Base-by-base conservation (phyloP, 2,797 vertebrate genomes). In the Coccyzus lansbergi region DNA sequence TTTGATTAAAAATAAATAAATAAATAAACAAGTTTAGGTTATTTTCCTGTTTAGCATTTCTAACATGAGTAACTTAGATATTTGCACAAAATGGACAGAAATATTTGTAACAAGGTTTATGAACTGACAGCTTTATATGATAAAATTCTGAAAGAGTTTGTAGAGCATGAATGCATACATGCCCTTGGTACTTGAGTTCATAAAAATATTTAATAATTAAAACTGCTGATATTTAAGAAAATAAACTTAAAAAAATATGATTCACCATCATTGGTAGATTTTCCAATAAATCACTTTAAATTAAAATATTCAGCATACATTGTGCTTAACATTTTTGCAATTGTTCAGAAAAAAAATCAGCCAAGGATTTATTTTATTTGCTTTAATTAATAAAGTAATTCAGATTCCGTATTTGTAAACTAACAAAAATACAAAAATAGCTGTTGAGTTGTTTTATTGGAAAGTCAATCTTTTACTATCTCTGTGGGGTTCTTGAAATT, bases 351-450 rank as follows among this genome's bases (percentile, higher is more conserved):
- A 92, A 92, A 91, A 90, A 93, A 49, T 65, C 51, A 83, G 82
- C 76, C 94, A 96, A 95, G 8, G 62, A 55, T 86, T 96, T 79
- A 78, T 86, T 77, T 97, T 95, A 93, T 96, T 97, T 95, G 31
- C 38, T 96, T 94, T 96, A 97, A 97, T 95, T 96, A 95, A 94
- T 83, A 94, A 74, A 15, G 21, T 58, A 95, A 86, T 91, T 94
- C 26, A 21, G 62, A 94, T 93, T 94, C 92, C 92, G 77, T 94
- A 80, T 96, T 96, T 95, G 29, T 33, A 86, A 90, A 92, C 83
- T 80, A 44, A 62, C 81, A 92, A 92, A 89, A 21, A 15, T 81
- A 31, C 5, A 90, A 86, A 96, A 97, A 62, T 52, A 91, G 74
- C 19, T 75, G 36, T 42, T 83, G 93, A 95, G 79, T 69, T 72